Conservation (phyloP, 2,113 vertebrate species). For the Speoplatyrhinus poulsoni region DNA sequence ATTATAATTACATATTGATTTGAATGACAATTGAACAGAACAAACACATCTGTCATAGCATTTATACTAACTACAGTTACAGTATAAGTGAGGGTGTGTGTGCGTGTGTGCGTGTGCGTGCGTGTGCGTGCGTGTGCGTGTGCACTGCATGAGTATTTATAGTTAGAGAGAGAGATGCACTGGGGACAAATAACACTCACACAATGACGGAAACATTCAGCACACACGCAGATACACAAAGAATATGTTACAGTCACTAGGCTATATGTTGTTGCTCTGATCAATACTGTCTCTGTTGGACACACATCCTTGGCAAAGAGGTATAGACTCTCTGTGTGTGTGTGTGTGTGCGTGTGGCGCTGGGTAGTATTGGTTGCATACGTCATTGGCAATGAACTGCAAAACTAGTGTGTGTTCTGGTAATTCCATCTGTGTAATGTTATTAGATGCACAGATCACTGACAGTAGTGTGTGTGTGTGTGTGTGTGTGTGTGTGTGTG, state of each 20-base stretch:
- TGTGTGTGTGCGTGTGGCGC: constrained; percentile 18
- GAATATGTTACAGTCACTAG: constrained; percentile 37
- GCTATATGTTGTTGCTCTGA: constrained; percentile 55
- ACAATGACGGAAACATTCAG: no score
- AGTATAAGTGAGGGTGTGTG: neutral
- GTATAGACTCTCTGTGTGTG: constrained; percentile 25
- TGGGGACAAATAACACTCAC: neutral
- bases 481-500: constrained; percentile 13
- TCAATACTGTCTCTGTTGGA: constrained; percentile 61
- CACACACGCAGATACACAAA: constrained; percentile 8
- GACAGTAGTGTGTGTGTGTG: neutral
- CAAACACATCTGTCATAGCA: constrained; percentile 7
- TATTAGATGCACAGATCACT: neutral
- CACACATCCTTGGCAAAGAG: constrained; percentile 58
- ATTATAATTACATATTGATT: no score
- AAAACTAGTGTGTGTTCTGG: neutral
- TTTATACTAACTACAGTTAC: neutral
- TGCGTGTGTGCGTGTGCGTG: constrained; percentile 6
- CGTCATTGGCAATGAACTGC: constrained; percentile 30
- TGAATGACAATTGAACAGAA: neutral
- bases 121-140: neutral
- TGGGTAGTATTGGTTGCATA: constrained; percentile 13
- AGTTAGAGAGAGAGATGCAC: neutral
- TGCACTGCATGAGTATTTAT: neutral
- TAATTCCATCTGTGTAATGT: neutral